Conservation (phyloP, 2,113 vertebrate species). For the Rana temporaria region DNA sequence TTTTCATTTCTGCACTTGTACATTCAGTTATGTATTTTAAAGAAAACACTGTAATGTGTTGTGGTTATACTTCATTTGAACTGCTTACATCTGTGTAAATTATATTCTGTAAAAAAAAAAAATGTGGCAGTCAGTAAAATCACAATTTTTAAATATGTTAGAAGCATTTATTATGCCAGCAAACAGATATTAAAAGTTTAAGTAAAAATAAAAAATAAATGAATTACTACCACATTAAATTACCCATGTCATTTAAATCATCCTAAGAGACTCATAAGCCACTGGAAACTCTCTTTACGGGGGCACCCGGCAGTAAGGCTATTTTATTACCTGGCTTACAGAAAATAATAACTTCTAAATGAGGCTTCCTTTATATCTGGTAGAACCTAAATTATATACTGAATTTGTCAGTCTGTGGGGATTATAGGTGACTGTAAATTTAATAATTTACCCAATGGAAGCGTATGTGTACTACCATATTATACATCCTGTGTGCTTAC, state of each 20-base stretch:
- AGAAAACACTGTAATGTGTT: too few species aligned
- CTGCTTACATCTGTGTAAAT: too few species aligned
- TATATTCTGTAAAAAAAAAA: too few species aligned
- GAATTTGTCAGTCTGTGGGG: background rate
- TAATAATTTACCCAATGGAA: background rate
- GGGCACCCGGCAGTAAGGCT: conserved; percentile 19
- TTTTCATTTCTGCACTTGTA: too few species aligned
- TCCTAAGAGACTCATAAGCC: conserved; percentile 21
- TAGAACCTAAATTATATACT: background rate
- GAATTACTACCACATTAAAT: conserved; percentile 34
- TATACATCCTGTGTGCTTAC: conserved; percentile 5
- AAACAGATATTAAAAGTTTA: background rate
- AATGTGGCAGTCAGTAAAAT: too few species aligned
- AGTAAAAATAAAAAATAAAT: conserved; percentile 36
- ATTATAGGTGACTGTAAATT: background rate
- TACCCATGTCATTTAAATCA: conserved; percentile 41
- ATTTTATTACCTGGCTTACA: conserved; percentile 34
- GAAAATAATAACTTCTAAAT: conserved; percentile 40
- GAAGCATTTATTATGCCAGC: background rate
- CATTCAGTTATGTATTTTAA: too few species aligned
- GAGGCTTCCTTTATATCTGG: conserved; percentile 11
- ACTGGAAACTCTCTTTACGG: conserved; percentile 11
- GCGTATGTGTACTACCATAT: background rate
- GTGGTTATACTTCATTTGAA: too few species aligned
- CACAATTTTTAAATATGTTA: background rate